Conservation (phyloP, 1,140 invertebrate genomes). For the Calycopis cecrops region DNA sequence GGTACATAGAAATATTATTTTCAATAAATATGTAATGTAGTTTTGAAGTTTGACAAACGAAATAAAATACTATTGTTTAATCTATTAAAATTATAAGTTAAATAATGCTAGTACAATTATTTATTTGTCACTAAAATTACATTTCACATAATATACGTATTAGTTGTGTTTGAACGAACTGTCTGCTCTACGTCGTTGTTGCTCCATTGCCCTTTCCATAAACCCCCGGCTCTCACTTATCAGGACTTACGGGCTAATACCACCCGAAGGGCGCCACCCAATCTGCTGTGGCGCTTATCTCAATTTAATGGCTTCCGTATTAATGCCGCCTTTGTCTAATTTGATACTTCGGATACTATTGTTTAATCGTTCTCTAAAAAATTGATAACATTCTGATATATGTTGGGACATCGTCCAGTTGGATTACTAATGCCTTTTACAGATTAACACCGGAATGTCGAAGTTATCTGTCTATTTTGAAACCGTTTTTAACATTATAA, state of each 20-base stretch:
- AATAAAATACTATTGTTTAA: too few species aligned
- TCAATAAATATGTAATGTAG: too few species aligned
- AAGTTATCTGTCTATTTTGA: too few species aligned
- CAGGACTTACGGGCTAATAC: conserved; percentile 68
- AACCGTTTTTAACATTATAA: too few species aligned
- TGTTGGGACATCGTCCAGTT: too few species aligned
- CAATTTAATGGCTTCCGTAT: conserved; percentile 73
- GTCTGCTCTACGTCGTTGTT: conserved; percentile 24
- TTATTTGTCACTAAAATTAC: too few species aligned
- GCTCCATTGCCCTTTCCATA: conserved; percentile 42
- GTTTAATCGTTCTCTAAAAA: conserved; percentile 63
- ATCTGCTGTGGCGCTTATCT: conserved; percentile 70
- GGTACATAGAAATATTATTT: too few species aligned
- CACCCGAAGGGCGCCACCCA: conserved; percentile 65
- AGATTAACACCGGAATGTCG: background rate
- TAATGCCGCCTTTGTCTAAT: conserved; percentile 73
- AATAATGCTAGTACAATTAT: too few species aligned
- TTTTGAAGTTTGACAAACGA: too few species aligned
- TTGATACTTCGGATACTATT: conserved; percentile 54
- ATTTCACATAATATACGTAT: conserved; percentile 8
- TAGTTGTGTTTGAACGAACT: conserved; percentile 5
- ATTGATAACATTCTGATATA: conserved; percentile 30
- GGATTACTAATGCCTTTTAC: background rate
- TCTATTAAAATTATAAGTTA: too few species aligned
- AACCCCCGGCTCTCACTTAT: conserved; percentile 61